Conservation (phyloP, 2,113 vertebrate species). For the Corythornis vintsioides region DNA sequence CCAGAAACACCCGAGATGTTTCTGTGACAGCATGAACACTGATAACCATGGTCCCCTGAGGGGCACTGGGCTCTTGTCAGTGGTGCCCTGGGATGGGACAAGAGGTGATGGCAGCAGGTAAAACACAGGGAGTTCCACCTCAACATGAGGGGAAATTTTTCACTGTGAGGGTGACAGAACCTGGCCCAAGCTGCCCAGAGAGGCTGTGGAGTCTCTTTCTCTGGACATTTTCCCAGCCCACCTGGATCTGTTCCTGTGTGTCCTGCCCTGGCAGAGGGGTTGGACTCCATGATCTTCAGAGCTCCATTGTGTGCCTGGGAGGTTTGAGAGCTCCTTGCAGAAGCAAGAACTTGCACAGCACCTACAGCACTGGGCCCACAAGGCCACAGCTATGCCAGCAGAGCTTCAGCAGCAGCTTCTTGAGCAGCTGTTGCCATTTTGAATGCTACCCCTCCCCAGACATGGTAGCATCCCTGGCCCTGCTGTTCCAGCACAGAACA, state of each 20-base stretch:
- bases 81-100: too few species aligned
- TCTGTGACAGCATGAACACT: neutral
- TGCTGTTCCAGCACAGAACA: neutral
- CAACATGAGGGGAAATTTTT: too few species aligned
- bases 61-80: too few species aligned
- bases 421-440: neutral
- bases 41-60: neutral
- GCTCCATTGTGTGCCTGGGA: fast-evolving
- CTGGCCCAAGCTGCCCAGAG: too few species aligned
- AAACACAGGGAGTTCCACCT: too few species aligned
- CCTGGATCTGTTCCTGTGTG: too few species aligned
- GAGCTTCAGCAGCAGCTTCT: neutral
- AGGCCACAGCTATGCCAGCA: neutral
- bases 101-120: too few species aligned
- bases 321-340: neutral
- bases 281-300: too few species aligned
- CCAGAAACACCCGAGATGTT: neutral
- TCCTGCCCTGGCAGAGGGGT: too few species aligned
- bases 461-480: neutral
- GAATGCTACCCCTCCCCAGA: neutral
- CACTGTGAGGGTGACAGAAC: too few species aligned
- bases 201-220: too few species aligned
- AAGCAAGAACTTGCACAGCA: neutral
- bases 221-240: too few species aligned
- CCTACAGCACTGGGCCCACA: neutral